phyloP scores from a whole-genome alignment of 2,888 invertebrate genomes.

The Melanotus villosus region DNA sequence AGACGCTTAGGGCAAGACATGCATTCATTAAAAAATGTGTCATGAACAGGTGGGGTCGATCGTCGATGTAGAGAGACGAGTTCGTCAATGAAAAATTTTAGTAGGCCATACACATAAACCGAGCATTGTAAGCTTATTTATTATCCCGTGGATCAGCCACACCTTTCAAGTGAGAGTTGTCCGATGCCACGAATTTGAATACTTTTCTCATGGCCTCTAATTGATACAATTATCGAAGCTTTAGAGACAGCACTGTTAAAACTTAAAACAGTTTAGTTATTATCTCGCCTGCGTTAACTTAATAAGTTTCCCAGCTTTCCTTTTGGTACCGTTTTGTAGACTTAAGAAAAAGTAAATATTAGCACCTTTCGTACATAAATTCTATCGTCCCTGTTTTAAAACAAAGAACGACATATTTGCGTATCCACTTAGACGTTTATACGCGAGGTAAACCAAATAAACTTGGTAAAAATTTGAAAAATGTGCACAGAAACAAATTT shows the following conservation, averaged over 20 bases:
- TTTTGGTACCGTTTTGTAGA: conserved; percentile 1
- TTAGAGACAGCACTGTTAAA: conserved; percentile 6
- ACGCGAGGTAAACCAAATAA: too few relatives aligned
- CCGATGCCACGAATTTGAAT: conserved; percentile 25
- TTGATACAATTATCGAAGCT: conserved; percentile 36
- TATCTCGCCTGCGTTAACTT: not conserved
- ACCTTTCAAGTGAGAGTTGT: conserved; percentile 45
- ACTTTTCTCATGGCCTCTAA: conserved; percentile 39
- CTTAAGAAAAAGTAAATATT: conserved; percentile 11
- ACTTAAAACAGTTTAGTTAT: conserved; percentile 4
- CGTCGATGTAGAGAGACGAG: conserved; percentile 14
- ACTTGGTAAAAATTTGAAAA: not conserved
- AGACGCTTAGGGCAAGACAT: conserved; percentile 13
- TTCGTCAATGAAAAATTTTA: conserved; percentile 30
- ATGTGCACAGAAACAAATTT: too few relatives aligned
- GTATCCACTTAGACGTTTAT: conserved; percentile 2
- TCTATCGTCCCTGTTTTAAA: conserved; percentile 13
- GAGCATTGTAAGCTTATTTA: conserved; percentile 31
- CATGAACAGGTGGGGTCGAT: conserved; percentile 29
- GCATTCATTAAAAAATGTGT: conserved; percentile 14
- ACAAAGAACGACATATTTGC: conserved; percentile 16
- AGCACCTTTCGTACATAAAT: conserved; percentile 6
- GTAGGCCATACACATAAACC: conserved; percentile 28
- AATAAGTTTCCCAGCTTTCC: conserved; percentile 4
- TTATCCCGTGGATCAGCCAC: conserved; percentile 33